Evolutionary conservation across 2,113 vertebrate species (phyloP).

Genomic region (Neoarius graeffei): DNA sequence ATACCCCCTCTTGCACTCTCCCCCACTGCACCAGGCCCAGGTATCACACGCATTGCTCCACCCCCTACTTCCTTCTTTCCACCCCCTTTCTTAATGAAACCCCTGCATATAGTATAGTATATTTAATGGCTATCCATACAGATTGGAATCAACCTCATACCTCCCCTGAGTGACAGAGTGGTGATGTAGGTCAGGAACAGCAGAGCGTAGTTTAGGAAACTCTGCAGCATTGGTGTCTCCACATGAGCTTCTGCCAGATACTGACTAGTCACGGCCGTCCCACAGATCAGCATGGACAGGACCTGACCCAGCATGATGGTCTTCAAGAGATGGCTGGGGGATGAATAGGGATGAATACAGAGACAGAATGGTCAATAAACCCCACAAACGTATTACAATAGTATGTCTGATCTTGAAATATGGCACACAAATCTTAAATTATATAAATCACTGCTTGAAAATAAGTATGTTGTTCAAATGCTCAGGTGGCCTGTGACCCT

Average conservation of each 20-base stretch:
- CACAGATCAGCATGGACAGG: conserved; percentile 91
- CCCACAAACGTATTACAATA: background rate
- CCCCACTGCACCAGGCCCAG: too few relatives aligned
- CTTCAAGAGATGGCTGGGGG: conserved; percentile 83
- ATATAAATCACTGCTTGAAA: background rate
- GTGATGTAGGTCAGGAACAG: conserved; percentile 84
- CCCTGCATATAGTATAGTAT: too few relatives aligned
- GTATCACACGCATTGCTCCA: too few relatives aligned
- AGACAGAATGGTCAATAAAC: background rate
- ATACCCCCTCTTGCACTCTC: too few relatives aligned
- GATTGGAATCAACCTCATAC: conserved; percentile 67
- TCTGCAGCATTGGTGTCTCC: conserved; percentile 91
- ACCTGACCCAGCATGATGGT: conserved; percentile 85
- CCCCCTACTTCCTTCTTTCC: too few relatives aligned
- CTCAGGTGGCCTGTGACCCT: background rate
- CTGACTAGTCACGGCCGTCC: conserved; percentile 90
- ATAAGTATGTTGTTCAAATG: background rate
- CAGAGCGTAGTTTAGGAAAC: conserved; percentile 89
- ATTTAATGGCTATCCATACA: too few relatives aligned
- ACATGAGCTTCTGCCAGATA: conserved; percentile 76
- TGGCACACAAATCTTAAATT: too few relatives aligned
- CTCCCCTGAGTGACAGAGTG: conserved; percentile 76
- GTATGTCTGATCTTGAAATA: background rate
- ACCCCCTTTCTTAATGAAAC: too few relatives aligned
- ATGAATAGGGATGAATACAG: background rate